A percentile compares a stretch with the other conserved stretches of the same genome.
These are phyloP conservation scores for Camelus bactrianus DNA, from an alignment of 2,113 vertebrate species.

Conservation along the genomic window DNA sequence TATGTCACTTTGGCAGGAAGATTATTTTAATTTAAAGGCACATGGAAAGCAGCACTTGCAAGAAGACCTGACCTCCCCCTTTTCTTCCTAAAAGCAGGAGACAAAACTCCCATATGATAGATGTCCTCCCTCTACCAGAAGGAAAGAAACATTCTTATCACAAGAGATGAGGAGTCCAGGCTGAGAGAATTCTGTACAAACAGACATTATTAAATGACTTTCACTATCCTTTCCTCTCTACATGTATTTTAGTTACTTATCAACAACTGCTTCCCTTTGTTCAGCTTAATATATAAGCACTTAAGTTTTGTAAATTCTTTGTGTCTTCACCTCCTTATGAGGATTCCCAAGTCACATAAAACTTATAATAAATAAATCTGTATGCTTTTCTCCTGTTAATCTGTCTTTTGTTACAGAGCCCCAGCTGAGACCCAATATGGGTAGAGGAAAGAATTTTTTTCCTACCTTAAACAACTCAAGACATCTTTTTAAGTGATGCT, in stretches of 20 bases:
- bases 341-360: neutral
- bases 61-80: neutral
- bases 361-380: neutral
- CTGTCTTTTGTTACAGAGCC: neutral
- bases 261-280: neutral
- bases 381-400: slow-evolving; percentile 4
- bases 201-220: neutral
- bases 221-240: neutral
- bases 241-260: neutral
- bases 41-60: neutral
- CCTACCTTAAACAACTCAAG: neutral
- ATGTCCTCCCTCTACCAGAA: too few relatives aligned
- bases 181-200: neutral
- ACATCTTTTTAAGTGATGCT: neutral
- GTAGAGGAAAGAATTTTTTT: neutral
- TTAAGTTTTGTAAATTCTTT: neutral
- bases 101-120: neutral
- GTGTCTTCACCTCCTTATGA: neutral
- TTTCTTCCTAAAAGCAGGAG: neutral
- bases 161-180: neutral
- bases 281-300: neutral
- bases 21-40: neutral
- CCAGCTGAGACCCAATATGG: neutral
- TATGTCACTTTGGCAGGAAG: neutral
- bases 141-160: neutral